phyloP scores from a whole-genome alignment of 2,888 invertebrate species.

The Oscheius sp. region DNA sequence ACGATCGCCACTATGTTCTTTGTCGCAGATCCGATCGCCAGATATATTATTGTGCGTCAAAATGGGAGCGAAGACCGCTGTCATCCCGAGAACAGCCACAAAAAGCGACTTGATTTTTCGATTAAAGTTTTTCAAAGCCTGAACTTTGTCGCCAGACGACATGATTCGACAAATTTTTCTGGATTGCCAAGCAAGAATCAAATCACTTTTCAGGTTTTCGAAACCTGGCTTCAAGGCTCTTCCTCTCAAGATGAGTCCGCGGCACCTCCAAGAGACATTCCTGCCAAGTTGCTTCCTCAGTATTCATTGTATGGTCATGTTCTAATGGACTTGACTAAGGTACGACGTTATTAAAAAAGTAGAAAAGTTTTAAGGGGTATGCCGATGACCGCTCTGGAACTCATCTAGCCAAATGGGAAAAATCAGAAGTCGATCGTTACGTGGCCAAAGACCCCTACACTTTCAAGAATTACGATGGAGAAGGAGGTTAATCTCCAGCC shows the following conservation, averaged over 20 bases:
- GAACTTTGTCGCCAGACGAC: too few relatives aligned
- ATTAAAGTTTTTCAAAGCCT: too few relatives aligned
- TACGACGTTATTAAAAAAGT: background rate
- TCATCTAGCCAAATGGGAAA: background rate
- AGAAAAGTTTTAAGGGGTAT: background rate
- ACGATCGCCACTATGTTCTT: too few relatives aligned
- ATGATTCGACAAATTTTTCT: too few relatives aligned
- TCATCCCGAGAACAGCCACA: too few relatives aligned
- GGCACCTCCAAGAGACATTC: constrained; percentile 8
- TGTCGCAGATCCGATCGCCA: too few relatives aligned
- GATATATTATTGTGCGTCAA: too few relatives aligned
- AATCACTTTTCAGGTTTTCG: constrained; percentile 1
- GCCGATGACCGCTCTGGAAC: constrained; percentile 3
- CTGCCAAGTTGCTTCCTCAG: background rate
- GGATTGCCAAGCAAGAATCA: too few relatives aligned
- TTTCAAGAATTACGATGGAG: background rate
- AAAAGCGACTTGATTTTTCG: too few relatives aligned
- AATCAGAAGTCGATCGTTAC: background rate
- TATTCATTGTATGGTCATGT: background rate
- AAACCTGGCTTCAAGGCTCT: constrained; percentile 1
- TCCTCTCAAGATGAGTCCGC: constrained; percentile 11
- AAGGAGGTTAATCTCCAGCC: background rate
- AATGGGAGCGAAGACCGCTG: too few relatives aligned
- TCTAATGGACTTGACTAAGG: background rate
- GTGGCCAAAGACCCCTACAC: background rate